These are phyloP conservation scores for Eueides isabella DNA, from an alignment of 1,140 invertebrate genomes.

Conservation along the genomic window DNA sequence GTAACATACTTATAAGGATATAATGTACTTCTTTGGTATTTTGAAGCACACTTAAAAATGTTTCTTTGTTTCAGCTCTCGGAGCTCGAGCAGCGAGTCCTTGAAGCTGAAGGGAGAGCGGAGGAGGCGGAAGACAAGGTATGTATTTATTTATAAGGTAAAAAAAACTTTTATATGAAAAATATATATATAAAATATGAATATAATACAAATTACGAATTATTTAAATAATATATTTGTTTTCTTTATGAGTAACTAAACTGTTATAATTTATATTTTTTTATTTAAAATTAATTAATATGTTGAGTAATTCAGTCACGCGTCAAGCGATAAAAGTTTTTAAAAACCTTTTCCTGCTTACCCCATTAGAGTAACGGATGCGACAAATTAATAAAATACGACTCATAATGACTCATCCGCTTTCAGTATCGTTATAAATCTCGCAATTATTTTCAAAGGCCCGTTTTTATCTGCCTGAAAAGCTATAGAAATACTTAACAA, in stretches of 20 bases:
- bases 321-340: not conserved
- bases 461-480: constrained; percentile 23
- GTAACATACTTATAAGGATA: not conserved
- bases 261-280: not conserved
- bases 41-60: constrained; percentile 18
- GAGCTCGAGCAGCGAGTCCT: constrained; percentile 95
- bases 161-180: not conserved
- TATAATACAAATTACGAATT: too few species aligned
- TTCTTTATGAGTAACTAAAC: too few species aligned
- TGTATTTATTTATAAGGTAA: constrained; percentile 10
- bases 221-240: not conserved
- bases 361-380: constrained; percentile 5
- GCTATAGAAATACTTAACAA: constrained; percentile 29
- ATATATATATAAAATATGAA: not conserved
- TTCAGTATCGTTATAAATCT: constrained; percentile 22
- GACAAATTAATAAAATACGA: constrained; percentile 8
- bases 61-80: constrained; percentile 91
- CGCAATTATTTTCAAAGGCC: constrained; percentile 24
- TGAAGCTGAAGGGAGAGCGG: constrained; percentile 93
- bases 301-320: not conserved
- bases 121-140: constrained; percentile 96
- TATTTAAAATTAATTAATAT: not conserved
- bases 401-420: constrained; percentile 14
- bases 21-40: not conserved
- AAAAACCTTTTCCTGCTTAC: not conserved